Base-by-base conservation (phyloP, 2,113 vertebrate species). In the Castor canadensis region DNA sequence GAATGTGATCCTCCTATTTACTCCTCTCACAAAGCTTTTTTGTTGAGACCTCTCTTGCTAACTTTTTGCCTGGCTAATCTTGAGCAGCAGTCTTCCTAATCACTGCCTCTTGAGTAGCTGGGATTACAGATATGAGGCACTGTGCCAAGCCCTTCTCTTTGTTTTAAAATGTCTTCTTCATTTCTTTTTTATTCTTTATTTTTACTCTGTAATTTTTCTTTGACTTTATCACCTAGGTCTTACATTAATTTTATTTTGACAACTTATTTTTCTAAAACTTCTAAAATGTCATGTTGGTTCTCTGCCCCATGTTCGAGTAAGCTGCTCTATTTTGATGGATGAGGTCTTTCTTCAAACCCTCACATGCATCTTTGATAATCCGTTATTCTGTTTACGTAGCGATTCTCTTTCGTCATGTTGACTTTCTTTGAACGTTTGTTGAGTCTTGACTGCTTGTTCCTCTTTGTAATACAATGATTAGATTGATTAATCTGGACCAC, bases 381-480 rank as follows among this genome's bases (percentile, higher is more conserved):
- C 52, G 32, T 77, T 40, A 11, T 56, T 84, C 3, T 72, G 26
- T 66, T 87, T 76, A 19, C 20, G 60, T 81, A 91, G 40, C 73
- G 54, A 52, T 30, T 62, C 47, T 58, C 72, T 95, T 79, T 82
- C 22, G 54, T 43, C 45, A 43, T 45, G 1, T 45, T 84, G 6
- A 49, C 85, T 94, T 91, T 13, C 40, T 40, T 90, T 8, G 47
- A 8, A 52, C 58, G 15, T 86, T 81, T 64, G 22, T 84, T 72
- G 40, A 96, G 28, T 5, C 45, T 73, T 66, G 76, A 43, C 11
- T 73, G 30, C 28, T 92, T 86, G 2, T 90, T 84, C 7, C 47
- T 84, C 19, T 91, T 91, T 96, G 12, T 85, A 93, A 84, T 47
- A 49, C 88, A 81, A 94, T 2, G n/a, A 69, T 28, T 38, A 52